Conservation (phyloP, 2,113 vertebrate genomes). For the Nerophis ophidion region DNA sequence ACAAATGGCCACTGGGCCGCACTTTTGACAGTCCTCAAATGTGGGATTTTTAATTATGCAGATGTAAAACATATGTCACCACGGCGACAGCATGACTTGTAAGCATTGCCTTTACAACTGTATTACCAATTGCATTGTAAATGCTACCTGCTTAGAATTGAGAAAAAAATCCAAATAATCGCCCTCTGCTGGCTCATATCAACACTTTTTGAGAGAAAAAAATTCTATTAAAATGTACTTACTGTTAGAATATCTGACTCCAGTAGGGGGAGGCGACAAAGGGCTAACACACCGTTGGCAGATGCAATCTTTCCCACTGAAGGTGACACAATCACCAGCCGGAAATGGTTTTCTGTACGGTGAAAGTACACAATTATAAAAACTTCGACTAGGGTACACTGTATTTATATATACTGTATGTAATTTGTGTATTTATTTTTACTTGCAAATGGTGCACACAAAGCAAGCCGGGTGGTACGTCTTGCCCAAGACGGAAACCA, state of each 20-base stretch:
- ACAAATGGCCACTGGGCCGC: no score
- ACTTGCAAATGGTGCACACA: slow-evolving; percentile 93
- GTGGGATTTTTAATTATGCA: no score
- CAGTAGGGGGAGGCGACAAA: slow-evolving; percentile 73
- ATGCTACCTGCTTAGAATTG: no score
- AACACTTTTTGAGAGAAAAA: not conserved
- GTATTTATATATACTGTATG: not conserved
- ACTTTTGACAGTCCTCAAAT: no score
- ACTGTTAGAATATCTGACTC: slow-evolving; percentile 77
- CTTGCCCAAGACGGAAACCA: slow-evolving; percentile 90
- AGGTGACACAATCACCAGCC: slow-evolving; percentile 91
- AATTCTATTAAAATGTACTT: slow-evolving; percentile 57
- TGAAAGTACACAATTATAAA: slow-evolving; percentile 4
- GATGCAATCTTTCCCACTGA: slow-evolving; percentile 91
- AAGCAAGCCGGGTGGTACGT: slow-evolving; percentile 96
- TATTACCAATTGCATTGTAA: no score
- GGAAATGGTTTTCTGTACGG: slow-evolving; percentile 83
- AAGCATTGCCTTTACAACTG: no score
- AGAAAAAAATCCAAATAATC: no score
- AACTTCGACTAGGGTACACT: not conserved
- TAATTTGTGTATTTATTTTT: slow-evolving; percentile 1
- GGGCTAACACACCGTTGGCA: slow-evolving; percentile 89
- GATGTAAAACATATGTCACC: no score
- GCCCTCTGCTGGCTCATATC: not conserved
- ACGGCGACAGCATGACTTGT: not conserved